Evolutionary conservation across 1,140 invertebrate species (phyloP), one percentile per base, ranked within the genome.

Genomic region (Rhopalosiphum padi): DNA sequence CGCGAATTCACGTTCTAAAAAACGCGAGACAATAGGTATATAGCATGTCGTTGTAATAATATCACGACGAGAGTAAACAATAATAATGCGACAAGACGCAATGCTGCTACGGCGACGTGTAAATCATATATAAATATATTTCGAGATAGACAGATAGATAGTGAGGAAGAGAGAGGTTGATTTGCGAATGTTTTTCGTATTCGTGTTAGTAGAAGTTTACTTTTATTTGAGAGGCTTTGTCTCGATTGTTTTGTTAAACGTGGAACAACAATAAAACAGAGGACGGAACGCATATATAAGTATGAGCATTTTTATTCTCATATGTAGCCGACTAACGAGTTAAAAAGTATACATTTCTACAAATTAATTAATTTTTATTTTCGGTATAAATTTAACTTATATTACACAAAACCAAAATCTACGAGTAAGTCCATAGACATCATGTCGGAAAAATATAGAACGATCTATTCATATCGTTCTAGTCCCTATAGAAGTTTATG

Each of bases 401-500:
- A 9, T 15, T 2, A 68, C 11, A 68, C 60, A 15, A 68, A 68
- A 15, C 25, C 25, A 60, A 60, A 30, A 4, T 30, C 30, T 0
- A n/a, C 30, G 30, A 77, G 30, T 77, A n/a, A 18, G 60, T 35
- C 15, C 48, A 51, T 48, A 18, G 30, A n/a, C 9, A n/a, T 30
- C 4, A 15, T 15, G 11, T 68, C 30, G 9, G 30, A 68, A 60
- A 18, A 68, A 1, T 11, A 11, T 68, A 68, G 15, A 68, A n/a
- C 4, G 60, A 0, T 25, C 11, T 3, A 11, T 30, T 60, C 4
- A 15, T 1, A 68, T 9, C 25, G 8, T 77, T 77, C 5, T n/a
- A 77, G 4, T n/a, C 0, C 15, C n/a, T 4, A n/a, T 6, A 77
- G n/a, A n/a, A n/a, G n/a, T 18, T 6, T 18, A n/a, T 4, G 1